Conservation (phyloP, 2,888 invertebrate genomes). For the Alcis repandata region DNA sequence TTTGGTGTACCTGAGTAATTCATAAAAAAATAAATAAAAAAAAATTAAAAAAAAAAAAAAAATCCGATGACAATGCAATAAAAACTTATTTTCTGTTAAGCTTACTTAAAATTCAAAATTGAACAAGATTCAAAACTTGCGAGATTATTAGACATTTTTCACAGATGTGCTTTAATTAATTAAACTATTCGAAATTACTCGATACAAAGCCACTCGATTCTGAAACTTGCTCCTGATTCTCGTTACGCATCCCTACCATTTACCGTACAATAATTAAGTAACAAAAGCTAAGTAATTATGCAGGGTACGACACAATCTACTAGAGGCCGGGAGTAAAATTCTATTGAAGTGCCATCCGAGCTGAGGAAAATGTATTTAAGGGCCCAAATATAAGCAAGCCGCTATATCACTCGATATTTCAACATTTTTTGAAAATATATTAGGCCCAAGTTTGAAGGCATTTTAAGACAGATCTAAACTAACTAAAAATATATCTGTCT, state of each 20-base stretch:
- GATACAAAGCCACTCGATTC: slow-evolving; percentile 1
- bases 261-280: slow-evolving; percentile 71
- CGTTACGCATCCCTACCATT: slow-evolving; percentile 14
- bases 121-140: neutral
- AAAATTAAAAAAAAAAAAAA: too few relatives aligned
- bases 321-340: slow-evolving; percentile 50
- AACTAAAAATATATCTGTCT: too few relatives aligned
- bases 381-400: too few relatives aligned
- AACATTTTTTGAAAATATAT: too few relatives aligned
- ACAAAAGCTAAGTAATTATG: slow-evolving; percentile 81
- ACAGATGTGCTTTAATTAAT: neutral
- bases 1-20: too few relatives aligned
- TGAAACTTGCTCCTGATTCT: neutral
- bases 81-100: too few relatives aligned
- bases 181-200: neutral
- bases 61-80: too few relatives aligned
- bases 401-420: too few relatives aligned
- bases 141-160: neutral
- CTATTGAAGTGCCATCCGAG: slow-evolving; percentile 50
- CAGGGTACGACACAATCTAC: slow-evolving; percentile 78
- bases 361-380: neutral
- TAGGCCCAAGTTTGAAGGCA: too few relatives aligned
- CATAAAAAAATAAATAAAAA: too few relatives aligned
- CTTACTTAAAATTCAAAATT: too few relatives aligned
- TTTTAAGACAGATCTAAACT: too few relatives aligned